Base-by-base conservation (phyloP, 1,140 invertebrate genomes). In the Trichoplusia ni region DNA sequence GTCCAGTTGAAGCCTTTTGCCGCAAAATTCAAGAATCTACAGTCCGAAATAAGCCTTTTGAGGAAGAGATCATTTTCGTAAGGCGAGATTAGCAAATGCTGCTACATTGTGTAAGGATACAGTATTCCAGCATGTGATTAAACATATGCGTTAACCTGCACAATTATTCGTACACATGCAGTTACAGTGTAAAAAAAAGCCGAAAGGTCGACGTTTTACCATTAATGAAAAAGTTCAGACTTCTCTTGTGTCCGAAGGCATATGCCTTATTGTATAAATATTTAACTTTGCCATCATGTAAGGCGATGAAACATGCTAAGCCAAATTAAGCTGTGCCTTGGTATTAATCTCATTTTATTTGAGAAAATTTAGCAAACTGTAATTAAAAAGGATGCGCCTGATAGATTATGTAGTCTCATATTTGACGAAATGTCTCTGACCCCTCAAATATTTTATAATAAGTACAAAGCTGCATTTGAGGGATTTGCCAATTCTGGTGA, bases 261-360 rank as follows among this genome's bases (percentile, higher is more conserved):
- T 46, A 53, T 13, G 4, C 1, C 6, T n/a, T 40, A 11, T 11
- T 73, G 8, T 9, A 1, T 2, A 69, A 69, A 14, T 33, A 35
- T 19, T 69, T 73, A 49, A 49, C 46, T 35, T 63, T 69, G 3
- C 66, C 70, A 16, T 64, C 63, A 5, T 5, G 27, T 23, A 73
- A 61, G 51, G 27, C 54, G 6, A 13, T 73, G 4, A 64, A 69
- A 38, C 7, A 18, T 73, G 7, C 18, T 73, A 4, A 21, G 23
- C 8, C 13, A 66, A 44, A 31, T 71, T 9, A 44, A 47, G 37
- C 14, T 71, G 14, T 13, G 6, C 0, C 42, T 62, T 19, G 70
- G 65, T 0, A 62, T 66, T 9, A 60, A 68, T 29, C 16, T 44
- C 11, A 14, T 31, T 19, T 35, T 73, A 16, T 73, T 69, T 64